Evolutionary conservation across 2,888 invertebrate species (phyloP).

Genomic region (Mythimna loreyi): DNA sequence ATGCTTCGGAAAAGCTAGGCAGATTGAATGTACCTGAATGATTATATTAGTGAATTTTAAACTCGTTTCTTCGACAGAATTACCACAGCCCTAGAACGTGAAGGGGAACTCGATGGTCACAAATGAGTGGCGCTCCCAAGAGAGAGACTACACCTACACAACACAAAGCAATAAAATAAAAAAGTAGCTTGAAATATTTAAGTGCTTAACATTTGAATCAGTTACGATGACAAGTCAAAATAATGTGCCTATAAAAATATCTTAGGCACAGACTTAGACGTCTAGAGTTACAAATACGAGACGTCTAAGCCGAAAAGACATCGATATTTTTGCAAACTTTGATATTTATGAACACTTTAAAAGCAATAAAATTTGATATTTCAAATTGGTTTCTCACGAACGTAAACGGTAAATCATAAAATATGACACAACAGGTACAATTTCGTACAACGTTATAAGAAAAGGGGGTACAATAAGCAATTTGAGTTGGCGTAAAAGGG

Average conservation of each 20-base stretch:
- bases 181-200: constrained; percentile 30
- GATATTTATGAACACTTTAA: constrained; percentile 72
- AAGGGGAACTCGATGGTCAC: too few species aligned
- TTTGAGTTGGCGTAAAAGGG: constrained; percentile 81
- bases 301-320: constrained; percentile 55
- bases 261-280: constrained; percentile 32
- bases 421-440: constrained; percentile 60
- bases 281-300: constrained; percentile 60
- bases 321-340: constrained; percentile 67
- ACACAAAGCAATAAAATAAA: constrained; percentile 32
- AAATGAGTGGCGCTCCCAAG: too few species aligned
- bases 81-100: too few species aligned
- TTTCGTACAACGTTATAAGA: constrained; percentile 61
- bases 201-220: constrained; percentile 15
- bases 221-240: constrained; percentile 38
- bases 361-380: constrained; percentile 69
- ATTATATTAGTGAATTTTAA: too few species aligned
- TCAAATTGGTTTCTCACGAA: constrained; percentile 59
- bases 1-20: too few species aligned
- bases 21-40: too few species aligned
- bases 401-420: constrained; percentile 64
- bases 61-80: too few species aligned
- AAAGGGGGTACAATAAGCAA: constrained; percentile 83
- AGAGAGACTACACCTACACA: not conserved
- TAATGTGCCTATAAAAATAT: constrained; percentile 52